Conservation (phyloP, 2,113 vertebrate genomes). For the Arothron firmamentum region DNA sequence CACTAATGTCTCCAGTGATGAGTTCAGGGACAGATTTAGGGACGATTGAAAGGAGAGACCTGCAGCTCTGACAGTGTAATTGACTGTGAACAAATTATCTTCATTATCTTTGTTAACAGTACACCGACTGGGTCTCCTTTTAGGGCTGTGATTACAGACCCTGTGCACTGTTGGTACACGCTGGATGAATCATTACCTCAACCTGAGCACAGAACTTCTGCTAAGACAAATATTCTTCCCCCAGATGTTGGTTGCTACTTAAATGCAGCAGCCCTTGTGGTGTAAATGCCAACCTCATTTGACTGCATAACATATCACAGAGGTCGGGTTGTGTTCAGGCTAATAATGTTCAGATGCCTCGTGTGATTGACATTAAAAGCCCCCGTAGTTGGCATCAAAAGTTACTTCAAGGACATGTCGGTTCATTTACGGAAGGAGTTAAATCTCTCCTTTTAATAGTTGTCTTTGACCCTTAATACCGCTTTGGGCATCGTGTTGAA, state of each 20-base stretch:
- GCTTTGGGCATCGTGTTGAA: no score
- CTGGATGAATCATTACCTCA: constrained; percentile 9
- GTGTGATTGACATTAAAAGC: constrained; percentile 8
- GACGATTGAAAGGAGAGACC: background rate
- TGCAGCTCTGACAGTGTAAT: background rate
- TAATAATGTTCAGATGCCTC: constrained; percentile 11
- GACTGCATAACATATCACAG: constrained; percentile 10
- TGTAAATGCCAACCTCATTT: background rate
- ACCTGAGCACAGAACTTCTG: background rate
- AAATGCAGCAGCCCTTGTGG: background rate
- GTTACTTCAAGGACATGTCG: background rate
- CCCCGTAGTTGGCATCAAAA: constrained; percentile 5
- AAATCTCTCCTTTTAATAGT: no score
- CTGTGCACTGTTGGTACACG: background rate
- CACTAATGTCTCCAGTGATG: constrained; percentile 32
- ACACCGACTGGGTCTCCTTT: background rate
- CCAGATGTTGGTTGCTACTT: constrained; percentile 2
- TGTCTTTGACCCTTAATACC: no score
- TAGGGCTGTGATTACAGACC: constrained; percentile 1
- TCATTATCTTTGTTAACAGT: constrained; percentile 10
- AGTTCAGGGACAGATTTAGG: constrained; percentile 10
- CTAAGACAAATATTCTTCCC: constrained; percentile 5
- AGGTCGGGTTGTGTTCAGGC: constrained; percentile 19
- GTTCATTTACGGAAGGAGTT: no score
- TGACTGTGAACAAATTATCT: background rate